Conservation (phyloP, 2,888 invertebrate genomes). For the Chouioia cunea region DNA sequence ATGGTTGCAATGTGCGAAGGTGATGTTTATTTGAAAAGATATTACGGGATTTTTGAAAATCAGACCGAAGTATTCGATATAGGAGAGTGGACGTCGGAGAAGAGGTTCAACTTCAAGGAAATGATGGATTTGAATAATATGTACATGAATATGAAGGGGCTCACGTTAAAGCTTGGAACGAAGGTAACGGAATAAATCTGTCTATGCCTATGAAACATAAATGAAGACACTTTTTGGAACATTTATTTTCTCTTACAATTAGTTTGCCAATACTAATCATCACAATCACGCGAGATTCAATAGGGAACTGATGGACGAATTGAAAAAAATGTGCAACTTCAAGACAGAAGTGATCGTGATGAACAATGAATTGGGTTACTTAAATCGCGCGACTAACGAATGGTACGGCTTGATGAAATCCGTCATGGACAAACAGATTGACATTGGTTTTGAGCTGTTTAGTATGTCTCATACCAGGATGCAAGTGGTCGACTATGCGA, state of each 20-base stretch:
- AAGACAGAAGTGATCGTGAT: not conserved
- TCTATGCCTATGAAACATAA: no score
- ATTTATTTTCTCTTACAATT: no score
- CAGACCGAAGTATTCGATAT: conserved; percentile 1
- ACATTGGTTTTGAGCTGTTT: not conserved
- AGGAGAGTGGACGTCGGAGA: not conserved
- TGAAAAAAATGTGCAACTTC: not conserved
- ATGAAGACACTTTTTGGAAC: no score
- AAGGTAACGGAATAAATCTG: conserved; percentile 1
- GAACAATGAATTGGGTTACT: not conserved
- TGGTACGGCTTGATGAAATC: conserved; percentile 5
- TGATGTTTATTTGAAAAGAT: not conserved
- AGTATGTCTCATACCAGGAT: not conserved
- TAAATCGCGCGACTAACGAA: not conserved
- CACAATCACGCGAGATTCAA: no score
- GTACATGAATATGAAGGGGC: conserved; percentile 4
- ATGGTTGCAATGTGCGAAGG: not conserved
- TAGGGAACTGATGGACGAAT: not conserved
- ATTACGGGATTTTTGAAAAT: not conserved
- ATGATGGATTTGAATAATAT: not conserved
- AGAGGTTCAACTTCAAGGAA: not conserved
- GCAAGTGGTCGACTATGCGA: not conserved
- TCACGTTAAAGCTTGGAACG: not conserved
- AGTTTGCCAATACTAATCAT: no score
- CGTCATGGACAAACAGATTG: not conserved